Percentiles rank a stretch among this genome's conserved stretches.
Evolutionary conservation across 2,113 vertebrate genomes (phyloP).

Genomic region (Ancistrus triradiatus): DNA sequence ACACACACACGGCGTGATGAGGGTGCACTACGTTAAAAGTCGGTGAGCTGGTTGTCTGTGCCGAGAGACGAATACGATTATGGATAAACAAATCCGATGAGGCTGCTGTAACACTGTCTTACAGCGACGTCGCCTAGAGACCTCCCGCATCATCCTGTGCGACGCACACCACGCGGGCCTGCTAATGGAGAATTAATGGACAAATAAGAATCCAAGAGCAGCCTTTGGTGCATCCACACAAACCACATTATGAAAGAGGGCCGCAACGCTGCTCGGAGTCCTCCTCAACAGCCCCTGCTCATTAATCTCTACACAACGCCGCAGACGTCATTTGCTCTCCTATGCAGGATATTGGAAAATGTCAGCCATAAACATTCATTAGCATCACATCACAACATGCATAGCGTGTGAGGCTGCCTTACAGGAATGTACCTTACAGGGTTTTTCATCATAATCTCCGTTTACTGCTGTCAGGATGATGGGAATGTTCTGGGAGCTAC

Average conservation of each 20-base stretch:
- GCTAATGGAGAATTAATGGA: slow-evolving; percentile 65
- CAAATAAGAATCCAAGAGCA: slow-evolving; percentile 49
- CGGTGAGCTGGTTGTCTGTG: background rate
- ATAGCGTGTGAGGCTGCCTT: background rate
- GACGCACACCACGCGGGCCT: slow-evolving; percentile 42
- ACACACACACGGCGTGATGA: background rate
- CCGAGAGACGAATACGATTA: background rate
- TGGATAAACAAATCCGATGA: background rate
- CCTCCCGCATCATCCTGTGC: slow-evolving; percentile 16
- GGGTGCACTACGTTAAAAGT: slow-evolving; percentile 2
- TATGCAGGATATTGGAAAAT: background rate
- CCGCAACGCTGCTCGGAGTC: slow-evolving; percentile 9
- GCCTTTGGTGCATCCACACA: slow-evolving; percentile 16
- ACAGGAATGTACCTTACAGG: background rate
- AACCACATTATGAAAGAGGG: slow-evolving; percentile 15
- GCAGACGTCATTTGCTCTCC: slow-evolving; percentile 25
- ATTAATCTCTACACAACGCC: slow-evolving; percentile 15
- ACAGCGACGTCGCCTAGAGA: slow-evolving; percentile 28
- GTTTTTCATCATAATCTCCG: too few relatives aligned
- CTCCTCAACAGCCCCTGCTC: slow-evolving; percentile 9
- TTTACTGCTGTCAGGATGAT: too few relatives aligned
- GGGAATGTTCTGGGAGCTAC: too few relatives aligned
- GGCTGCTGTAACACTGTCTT: slow-evolving; percentile 10
- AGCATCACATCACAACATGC: slow-evolving; percentile 2
- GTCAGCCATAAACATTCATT: slow-evolving; percentile 9